phyloP scores from a whole-genome alignment of 2,888 invertebrate species.

The Onthophagus sagittarius region DNA sequence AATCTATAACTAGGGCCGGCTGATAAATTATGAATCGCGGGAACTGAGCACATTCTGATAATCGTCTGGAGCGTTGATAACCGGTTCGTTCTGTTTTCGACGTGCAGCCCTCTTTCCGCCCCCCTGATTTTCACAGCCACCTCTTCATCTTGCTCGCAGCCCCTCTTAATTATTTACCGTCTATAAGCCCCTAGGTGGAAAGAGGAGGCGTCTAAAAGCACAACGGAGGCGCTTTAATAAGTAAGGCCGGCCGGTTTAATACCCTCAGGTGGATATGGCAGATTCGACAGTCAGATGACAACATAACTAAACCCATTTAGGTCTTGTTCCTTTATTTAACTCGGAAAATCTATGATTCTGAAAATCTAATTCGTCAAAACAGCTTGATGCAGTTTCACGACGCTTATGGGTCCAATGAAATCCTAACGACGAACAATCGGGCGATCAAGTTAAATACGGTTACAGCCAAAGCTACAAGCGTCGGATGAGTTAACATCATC shows the following conservation, averaged over 20 bases:
- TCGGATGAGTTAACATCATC: background rate
- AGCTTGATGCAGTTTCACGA: background rate
- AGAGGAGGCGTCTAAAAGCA: background rate
- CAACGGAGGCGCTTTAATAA: background rate
- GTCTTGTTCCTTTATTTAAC: background rate
- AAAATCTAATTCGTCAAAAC: background rate
- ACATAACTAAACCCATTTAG: background rate
- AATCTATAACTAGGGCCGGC: background rate
- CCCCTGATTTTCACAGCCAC: background rate
- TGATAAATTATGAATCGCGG: background rate
- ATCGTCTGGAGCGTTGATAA: background rate
- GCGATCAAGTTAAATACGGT: background rate
- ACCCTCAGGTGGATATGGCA: background rate
- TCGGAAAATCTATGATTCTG: no score
- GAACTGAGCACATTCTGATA: background rate
- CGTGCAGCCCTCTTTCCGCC: background rate
- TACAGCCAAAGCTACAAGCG: background rate
- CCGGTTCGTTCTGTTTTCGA: background rate
- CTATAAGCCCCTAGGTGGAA: background rate
- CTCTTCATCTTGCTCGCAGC: background rate
- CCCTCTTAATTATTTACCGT: background rate
- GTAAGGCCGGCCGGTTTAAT: background rate
- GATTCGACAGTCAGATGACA: background rate
- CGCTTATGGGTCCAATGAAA: background rate
- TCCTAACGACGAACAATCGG: background rate